These are phyloP conservation scores for Linnaemya tessellans DNA, from an alignment of 2,888 invertebrate genomes.

Conservation along the genomic window DNA sequence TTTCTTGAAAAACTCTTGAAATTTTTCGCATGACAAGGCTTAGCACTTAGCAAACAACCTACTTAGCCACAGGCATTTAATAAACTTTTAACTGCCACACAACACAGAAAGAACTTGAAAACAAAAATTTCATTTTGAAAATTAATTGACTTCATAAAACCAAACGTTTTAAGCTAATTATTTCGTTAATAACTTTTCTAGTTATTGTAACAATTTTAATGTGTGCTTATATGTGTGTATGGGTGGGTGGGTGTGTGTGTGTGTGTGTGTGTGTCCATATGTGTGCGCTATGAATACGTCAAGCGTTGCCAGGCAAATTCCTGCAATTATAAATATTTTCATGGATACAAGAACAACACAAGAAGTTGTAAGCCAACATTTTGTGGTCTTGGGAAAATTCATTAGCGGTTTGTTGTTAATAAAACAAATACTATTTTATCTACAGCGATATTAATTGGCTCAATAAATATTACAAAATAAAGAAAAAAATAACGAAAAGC, in stretches of 20 bases:
- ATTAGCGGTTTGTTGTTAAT: too few relatives aligned
- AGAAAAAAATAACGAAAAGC: too few relatives aligned
- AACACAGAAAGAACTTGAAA: background rate
- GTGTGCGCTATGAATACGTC: background rate
- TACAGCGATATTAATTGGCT: too few relatives aligned
- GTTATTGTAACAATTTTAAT: background rate
- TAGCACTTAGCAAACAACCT: background rate
- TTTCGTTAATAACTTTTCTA: background rate
- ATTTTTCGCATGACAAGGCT: background rate
- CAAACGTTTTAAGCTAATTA: background rate
- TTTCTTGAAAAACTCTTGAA: too few relatives aligned
- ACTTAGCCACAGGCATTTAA: background rate
- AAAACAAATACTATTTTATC: too few relatives aligned
- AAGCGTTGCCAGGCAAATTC: background rate
- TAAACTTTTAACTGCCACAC: background rate
- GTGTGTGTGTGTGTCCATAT: too few relatives aligned
- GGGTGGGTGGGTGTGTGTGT: too few relatives aligned
- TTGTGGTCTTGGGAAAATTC: too few relatives aligned
- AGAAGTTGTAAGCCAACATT: too few relatives aligned
- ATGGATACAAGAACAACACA: background rate
- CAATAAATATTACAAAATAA: too few relatives aligned
- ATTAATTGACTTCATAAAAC: conserved; percentile 6
- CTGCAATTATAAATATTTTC: background rate
- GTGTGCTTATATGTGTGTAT: too few relatives aligned
- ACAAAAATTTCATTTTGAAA: background rate